Evolutionary conservation across 2,888 invertebrate genomes (phyloP).

Genomic region (Siphlonurus alternatus): DNA sequence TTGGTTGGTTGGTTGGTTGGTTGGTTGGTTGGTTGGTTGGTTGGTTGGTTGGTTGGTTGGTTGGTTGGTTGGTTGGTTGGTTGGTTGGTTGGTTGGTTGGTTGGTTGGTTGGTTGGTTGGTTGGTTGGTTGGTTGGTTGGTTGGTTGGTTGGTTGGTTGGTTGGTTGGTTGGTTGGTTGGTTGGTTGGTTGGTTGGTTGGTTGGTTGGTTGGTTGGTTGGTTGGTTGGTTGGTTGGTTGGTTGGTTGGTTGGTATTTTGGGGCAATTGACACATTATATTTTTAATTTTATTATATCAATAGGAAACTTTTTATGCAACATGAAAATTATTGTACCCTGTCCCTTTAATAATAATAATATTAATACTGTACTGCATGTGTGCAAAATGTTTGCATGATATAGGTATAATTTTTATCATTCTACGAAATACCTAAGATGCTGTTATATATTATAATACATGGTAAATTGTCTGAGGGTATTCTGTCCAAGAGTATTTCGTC

Average conservation of each 20-base stretch:
- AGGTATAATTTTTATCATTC: too few relatives aligned
- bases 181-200: background rate
- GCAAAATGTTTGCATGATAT: too few relatives aligned
- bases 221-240: background rate
- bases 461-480: too few relatives aligned
- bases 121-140: background rate
- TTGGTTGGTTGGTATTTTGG: background rate
- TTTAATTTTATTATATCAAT: too few relatives aligned
- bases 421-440: too few relatives aligned
- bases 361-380: too few relatives aligned
- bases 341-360: too few relatives aligned
- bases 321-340: too few relatives aligned
- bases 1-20: background rate
- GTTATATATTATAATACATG: too few relatives aligned
- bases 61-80: background rate
- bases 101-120: background rate
- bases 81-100: background rate
- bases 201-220: background rate
- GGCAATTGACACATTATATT: too few relatives aligned
- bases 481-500: too few relatives aligned
- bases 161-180: background rate
- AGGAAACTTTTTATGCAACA: too few relatives aligned
- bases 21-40: background rate
- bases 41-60: background rate
- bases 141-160: background rate